These are phyloP conservation scores for Acromyrmex charruanus DNA, from an alignment of 1,140 invertebrate genomes.

Conservation along the genomic window DNA sequence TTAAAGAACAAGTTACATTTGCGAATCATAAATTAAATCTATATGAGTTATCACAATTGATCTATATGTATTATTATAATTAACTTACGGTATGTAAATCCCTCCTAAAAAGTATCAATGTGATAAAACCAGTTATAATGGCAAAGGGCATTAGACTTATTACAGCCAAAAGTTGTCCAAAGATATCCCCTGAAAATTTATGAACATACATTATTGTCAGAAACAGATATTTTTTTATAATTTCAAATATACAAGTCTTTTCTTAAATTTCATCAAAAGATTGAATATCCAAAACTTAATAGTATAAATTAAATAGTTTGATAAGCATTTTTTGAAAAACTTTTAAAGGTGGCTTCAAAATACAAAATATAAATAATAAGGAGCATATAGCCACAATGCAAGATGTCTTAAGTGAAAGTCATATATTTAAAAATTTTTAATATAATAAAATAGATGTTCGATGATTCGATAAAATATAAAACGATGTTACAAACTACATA, in stretches of 20 bases:
- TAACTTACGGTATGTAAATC: constrained; percentile 95
- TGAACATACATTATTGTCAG: constrained; percentile 24
- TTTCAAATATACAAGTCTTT: background rate
- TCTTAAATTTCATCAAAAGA: background rate
- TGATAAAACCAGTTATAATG: constrained; percentile 93
- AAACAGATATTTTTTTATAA: background rate
- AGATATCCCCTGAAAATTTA: constrained; percentile 78
- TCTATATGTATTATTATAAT: constrained; percentile 29
- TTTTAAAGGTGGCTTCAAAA: no score
- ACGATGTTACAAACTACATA: no score
- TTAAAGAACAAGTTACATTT: constrained; percentile 80
- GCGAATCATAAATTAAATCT: background rate
- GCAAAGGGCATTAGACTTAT: constrained; percentile 94
- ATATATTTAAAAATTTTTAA: no score
- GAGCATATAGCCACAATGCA: no score
- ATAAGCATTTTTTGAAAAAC: no score
- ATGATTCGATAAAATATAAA: no score
- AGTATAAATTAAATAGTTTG: background rate
- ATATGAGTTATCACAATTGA: background rate
- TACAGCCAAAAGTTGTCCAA: constrained; percentile 88
- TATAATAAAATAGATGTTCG: no score
- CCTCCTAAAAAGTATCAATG: constrained; percentile 95
- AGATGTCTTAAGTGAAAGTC: no score
- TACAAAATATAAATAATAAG: no score
- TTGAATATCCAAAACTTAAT: background rate